Conservation (phyloP, 2,113 vertebrate species). For the Bos javanicus region DNA sequence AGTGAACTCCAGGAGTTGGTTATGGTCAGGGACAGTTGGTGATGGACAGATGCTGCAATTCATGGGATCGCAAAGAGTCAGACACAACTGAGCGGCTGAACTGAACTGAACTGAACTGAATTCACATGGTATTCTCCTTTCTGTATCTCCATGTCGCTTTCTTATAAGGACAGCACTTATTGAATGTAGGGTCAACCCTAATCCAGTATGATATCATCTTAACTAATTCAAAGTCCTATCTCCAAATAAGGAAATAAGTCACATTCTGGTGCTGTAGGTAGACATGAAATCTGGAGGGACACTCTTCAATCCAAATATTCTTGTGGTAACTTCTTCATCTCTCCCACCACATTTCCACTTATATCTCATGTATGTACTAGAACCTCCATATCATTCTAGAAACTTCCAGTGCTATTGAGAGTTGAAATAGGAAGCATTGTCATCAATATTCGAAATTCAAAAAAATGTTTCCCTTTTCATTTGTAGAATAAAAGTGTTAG, state of each 20-base stretch:
- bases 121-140: not conserved
- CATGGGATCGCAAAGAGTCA: accelerated
- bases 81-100: too few relatives aligned
- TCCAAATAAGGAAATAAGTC: not conserved
- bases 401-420: not conserved
- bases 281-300: not conserved
- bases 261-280: not conserved
- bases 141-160: not conserved
- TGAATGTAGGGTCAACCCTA: not conserved
- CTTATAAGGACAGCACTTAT: not conserved
- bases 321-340: not conserved
- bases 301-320: not conserved
- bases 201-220: not conserved
- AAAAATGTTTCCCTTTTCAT: accelerated
- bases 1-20: too few relatives aligned
- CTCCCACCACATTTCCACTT: not conserved
- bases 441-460: not conserved
- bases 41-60: too few relatives aligned
- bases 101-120: too few relatives aligned
- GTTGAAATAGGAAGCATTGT: not conserved
- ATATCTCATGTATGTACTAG: not conserved
- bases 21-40: too few relatives aligned
- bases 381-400: not conserved
- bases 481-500: not conserved
- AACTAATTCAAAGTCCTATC: not conserved